Evolutionary conservation across 2,113 vertebrate genomes (phyloP).

Genomic region (Tychaedon coryphoeus): DNA sequence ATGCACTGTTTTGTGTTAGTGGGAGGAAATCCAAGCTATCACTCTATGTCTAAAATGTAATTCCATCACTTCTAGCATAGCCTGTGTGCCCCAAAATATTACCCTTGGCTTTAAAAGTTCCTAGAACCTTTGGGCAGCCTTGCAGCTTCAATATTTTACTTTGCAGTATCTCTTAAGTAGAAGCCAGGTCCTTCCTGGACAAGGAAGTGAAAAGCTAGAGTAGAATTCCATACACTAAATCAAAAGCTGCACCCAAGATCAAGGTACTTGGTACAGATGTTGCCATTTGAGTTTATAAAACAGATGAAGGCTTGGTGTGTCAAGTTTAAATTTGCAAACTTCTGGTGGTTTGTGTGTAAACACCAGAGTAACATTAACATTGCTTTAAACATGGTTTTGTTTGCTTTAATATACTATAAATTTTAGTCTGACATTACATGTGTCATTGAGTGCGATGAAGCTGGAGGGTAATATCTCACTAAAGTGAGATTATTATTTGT

Average conservation of each 20-base stretch:
- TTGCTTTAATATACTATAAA: slow-evolving; percentile 16
- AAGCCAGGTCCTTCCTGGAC: not conserved
- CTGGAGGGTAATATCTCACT: slow-evolving; percentile 28
- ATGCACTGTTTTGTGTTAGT: not conserved
- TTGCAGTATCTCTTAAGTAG: not conserved
- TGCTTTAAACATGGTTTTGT: slow-evolving; percentile 30
- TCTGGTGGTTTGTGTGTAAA: slow-evolving; percentile 14
- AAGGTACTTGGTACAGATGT: not conserved
- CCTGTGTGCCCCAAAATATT: rapidly evolving
- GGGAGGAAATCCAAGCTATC: not conserved
- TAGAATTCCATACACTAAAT: not conserved
- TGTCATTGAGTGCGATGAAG: slow-evolving; percentile 14
- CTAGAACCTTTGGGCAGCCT: not conserved
- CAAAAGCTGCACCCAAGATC: not conserved
- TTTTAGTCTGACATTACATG: slow-evolving; percentile 15
- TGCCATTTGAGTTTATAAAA: not conserved
- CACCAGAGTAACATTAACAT: not conserved
- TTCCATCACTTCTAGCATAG: not conserved
- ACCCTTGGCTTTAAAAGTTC: not conserved
- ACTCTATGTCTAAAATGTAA: not conserved
- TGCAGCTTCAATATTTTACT: not conserved
- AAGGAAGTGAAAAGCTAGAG: not conserved
- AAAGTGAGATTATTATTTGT: not conserved
- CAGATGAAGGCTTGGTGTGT: not conserved
- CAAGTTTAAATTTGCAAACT: slow-evolving; percentile 22